phyloP scores from a whole-genome alignment of 2,888 invertebrate genomes.

The Leptinotarsa peninsularis region DNA sequence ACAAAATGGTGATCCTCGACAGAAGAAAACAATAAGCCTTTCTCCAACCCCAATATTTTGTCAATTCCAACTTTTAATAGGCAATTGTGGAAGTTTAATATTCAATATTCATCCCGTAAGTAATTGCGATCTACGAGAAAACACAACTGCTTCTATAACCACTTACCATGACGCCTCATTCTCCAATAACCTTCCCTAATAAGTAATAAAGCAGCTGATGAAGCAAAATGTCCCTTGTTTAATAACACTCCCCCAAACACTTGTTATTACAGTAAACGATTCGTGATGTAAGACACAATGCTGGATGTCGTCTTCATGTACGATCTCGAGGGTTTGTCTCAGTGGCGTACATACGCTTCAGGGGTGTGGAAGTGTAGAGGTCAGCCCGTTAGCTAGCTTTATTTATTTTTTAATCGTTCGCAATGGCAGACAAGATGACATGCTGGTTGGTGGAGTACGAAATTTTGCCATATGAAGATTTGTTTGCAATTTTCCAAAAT shows the following conservation, averaged over 20 bases:
- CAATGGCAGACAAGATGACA: too few species aligned
- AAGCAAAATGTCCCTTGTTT: constrained; percentile 64
- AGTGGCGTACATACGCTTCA: constrained; percentile 14
- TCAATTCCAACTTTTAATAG: constrained; percentile 52
- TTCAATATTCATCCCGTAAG: constrained; percentile 53
- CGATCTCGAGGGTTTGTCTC: constrained; percentile 25
- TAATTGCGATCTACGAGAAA: constrained; percentile 43
- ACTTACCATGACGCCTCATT: constrained; percentile 52
- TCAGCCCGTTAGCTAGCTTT: too few species aligned
- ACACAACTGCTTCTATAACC: constrained; percentile 51
- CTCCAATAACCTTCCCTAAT: constrained; percentile 58
- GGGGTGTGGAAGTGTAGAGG: too few species aligned
- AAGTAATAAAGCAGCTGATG: constrained; percentile 65
- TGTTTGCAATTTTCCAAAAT: too few species aligned
- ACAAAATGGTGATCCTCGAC: neutral
- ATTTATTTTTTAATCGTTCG: too few species aligned
- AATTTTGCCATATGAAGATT: too few species aligned
- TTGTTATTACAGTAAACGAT: constrained; percentile 59
- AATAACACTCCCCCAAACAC: constrained; percentile 61
- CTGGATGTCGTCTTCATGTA: constrained; percentile 39
- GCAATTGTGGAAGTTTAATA: constrained; percentile 45
- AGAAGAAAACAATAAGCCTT: constrained; percentile 26
- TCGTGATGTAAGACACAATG: constrained; percentile 54
- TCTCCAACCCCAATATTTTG: constrained; percentile 42
- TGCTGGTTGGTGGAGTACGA: too few species aligned